phyloP scores from a whole-genome alignment of 2,888 invertebrate genomes.

The Metalampra italica region DNA sequence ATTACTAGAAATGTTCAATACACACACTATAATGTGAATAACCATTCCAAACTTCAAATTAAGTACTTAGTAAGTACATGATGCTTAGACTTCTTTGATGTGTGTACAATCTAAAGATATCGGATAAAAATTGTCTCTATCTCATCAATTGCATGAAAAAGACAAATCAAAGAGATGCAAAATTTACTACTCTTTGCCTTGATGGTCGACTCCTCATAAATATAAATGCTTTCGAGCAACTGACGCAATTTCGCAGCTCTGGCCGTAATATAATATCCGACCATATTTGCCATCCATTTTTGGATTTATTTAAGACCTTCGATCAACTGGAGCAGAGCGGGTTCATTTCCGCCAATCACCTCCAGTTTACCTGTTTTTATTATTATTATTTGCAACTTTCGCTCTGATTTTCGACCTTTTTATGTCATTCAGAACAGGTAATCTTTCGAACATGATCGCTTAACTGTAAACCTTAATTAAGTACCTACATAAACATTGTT shows the following conservation, averaged over 20 bases:
- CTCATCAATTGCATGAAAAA: too few relatives aligned
- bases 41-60: too few relatives aligned
- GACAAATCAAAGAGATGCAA: not conserved
- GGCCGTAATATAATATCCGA: not conserved
- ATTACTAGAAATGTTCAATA: not conserved
- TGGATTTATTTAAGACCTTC: conserved; percentile 59
- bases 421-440: conserved; percentile 17
- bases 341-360: conserved; percentile 63
- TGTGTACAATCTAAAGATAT: too few relatives aligned
- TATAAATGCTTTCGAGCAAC: too few relatives aligned
- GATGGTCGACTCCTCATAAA: not conserved
- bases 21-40: too few relatives aligned
- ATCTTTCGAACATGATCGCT: conserved; percentile 4
- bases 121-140: too few relatives aligned
- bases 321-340: conserved; percentile 33
- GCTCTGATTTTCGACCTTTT: conserved; percentile 65
- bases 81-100: too few relatives aligned
- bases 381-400: conserved; percentile 45
- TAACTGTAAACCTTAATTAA: conserved; percentile 14
- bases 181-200: not conserved
- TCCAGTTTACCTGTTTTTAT: conserved; percentile 13
- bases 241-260: not conserved
- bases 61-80: too few relatives aligned
- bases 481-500: not conserved
- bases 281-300: conserved; percentile 59